Conservation (phyloP, 2,113 vertebrate species). For the Gasterosteus aculeatus region DNA sequence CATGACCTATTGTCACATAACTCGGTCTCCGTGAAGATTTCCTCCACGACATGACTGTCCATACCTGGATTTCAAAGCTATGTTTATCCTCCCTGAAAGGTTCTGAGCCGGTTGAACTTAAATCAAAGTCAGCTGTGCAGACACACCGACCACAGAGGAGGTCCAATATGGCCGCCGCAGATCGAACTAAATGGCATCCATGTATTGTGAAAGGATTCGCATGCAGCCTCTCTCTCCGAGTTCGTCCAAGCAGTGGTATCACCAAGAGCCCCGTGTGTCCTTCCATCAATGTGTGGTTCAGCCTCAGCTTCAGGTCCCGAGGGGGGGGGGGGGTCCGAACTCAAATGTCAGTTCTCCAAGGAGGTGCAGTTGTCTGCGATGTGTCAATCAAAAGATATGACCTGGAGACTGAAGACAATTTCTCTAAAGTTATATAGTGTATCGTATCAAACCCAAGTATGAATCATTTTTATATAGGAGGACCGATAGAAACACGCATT, state of each 20-base stretch:
- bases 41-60: background rate
- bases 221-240: background rate
- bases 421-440: background rate
- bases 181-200: background rate
- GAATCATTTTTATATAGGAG: background rate
- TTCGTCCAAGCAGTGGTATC: background rate
- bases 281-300: background rate
- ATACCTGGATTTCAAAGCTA: constrained; percentile 14
- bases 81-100: background rate
- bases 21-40: background rate
- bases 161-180: constrained; percentile 9
- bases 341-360: constrained; percentile 26
- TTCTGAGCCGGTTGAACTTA: constrained; percentile 13
- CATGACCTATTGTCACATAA: background rate
- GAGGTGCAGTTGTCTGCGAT: background rate
- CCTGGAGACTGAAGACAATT: constrained; percentile 16
- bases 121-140: constrained; percentile 20
- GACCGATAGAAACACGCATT: background rate
- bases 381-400: constrained; percentile 38
- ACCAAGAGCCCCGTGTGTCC: constrained; percentile 2
- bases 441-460: background rate
- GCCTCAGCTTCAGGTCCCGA: background rate
- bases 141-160: background rate
- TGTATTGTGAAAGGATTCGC: background rate
- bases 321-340: background rate